phyloP scores from a whole-genome alignment of 1,140 invertebrate species.

The Paramacrobiotus metropolitanus region DNA sequence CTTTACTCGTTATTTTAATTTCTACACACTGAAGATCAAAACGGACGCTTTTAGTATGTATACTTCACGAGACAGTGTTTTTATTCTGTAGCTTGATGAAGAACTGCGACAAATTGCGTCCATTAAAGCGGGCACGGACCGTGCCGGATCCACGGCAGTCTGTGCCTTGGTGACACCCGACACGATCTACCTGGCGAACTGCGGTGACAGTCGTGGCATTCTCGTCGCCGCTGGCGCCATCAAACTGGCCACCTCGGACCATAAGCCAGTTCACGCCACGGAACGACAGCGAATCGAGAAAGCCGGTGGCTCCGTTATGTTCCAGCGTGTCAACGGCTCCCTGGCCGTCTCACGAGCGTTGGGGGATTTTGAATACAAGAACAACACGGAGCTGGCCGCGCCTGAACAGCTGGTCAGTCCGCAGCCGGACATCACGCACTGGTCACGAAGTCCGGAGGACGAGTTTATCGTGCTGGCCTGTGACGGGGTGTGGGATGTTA shows the following conservation, averaged over 20 bases:
- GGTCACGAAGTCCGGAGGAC: constrained; percentile 48
- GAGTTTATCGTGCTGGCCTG: constrained; percentile 95
- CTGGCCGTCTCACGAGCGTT: constrained; percentile 76
- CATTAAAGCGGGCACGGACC: constrained; percentile 59
- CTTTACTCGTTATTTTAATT: no score
- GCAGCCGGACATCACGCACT: constrained; percentile 79
- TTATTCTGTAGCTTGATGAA: no score
- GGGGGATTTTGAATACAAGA: constrained; percentile 96
- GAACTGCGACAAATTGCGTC: no score
- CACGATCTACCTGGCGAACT: constrained; percentile 43
- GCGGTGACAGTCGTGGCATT: constrained; percentile 82
- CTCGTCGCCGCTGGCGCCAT: constrained; percentile 54
- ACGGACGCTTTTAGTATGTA: no score
- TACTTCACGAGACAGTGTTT: no score
- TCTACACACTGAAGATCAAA: no score
- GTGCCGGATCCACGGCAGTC: constrained; percentile 87
- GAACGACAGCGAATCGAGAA: constrained; percentile 81
- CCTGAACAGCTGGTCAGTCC: constrained; percentile 66
- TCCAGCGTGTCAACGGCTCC: constrained; percentile 78
- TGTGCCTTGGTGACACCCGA: constrained; percentile 72
- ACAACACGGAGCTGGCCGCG: constrained; percentile 41
- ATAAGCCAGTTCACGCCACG: constrained; percentile 69
- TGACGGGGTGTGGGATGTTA: constrained; percentile 96
- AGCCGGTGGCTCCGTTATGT: constrained; percentile 91
- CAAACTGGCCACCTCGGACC: constrained; percentile 70